Evolutionary conservation across 2,797 vertebrate species (phyloP).

Genomic region (Tokudaia tokunoshimensis): DNA sequence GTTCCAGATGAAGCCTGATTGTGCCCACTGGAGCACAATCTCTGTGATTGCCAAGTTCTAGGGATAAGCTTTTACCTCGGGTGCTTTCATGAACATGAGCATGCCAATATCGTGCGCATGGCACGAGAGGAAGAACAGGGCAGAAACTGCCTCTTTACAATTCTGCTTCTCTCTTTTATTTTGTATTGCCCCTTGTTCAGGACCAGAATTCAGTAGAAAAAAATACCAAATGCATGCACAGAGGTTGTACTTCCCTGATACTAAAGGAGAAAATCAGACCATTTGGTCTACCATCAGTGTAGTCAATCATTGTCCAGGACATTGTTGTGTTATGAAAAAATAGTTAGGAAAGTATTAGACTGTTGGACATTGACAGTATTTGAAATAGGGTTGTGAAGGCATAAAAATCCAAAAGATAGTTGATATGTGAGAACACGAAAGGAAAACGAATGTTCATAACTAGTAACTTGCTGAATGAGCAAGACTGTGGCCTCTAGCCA

Average conservation of each 20-base stretch:
- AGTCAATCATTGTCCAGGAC: neutral
- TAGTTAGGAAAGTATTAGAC: neutral
- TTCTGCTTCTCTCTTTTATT: neutral
- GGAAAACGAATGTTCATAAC: neutral
- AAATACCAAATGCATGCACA: neutral
- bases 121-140: conserved; percentile 11
- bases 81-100: neutral
- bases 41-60: neutral
- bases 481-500: neutral
- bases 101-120: neutral
- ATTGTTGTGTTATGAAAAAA: neutral
- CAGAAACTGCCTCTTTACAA: neutral
- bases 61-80: neutral
- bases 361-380: neutral
- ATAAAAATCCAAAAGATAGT: neutral
- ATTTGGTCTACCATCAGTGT: neutral
- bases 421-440: neutral
- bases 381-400: neutral
- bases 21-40: neutral
- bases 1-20: neutral
- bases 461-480: neutral
- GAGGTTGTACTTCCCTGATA: neutral
- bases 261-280: neutral
- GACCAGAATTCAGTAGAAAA: neutral
- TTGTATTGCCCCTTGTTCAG: neutral